Conservation (phyloP, 2,797 vertebrate genomes). For the Thripadectes ignobilis region DNA sequence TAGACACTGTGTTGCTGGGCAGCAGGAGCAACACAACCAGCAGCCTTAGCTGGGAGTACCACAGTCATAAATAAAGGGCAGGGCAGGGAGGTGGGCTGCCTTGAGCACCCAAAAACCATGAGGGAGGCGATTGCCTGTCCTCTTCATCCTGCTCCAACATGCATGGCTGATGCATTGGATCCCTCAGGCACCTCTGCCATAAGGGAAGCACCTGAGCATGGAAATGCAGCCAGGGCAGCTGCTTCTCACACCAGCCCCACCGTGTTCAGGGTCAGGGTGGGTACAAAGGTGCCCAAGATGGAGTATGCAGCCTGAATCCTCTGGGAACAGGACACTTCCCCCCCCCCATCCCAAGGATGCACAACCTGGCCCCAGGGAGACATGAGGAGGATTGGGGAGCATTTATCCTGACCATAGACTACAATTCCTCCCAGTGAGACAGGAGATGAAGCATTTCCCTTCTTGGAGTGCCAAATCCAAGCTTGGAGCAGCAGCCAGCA, state of each 20-base stretch:
- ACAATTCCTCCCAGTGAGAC: fast-evolving
- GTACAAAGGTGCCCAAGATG: background rate
- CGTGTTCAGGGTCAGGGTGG: fast-evolving
- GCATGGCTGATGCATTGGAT: fast-evolving
- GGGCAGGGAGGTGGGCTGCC: background rate
- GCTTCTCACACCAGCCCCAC: background rate
- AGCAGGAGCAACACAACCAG: background rate
- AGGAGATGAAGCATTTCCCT: background rate
- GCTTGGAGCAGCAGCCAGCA: background rate
- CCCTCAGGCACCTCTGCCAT: background rate
- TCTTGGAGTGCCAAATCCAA: background rate
- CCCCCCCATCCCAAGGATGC: background rate
- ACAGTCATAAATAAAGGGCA: background rate
- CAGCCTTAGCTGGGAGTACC: background rate
- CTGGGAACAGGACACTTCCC: background rate
- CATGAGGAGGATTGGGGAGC: fast-evolving
- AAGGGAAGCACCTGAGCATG: background rate
- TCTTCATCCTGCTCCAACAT: background rate
- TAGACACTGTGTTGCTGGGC: background rate
- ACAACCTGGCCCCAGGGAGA: background rate
- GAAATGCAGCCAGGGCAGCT: fast-evolving
- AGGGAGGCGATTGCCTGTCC: fast-evolving
- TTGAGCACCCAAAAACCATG: background rate
- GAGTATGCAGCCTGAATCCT: background rate
- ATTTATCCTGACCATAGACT: fast-evolving